phyloP scores from a whole-genome alignment of 2,888 invertebrate species.

The Eurytoma adleriae region DNA sequence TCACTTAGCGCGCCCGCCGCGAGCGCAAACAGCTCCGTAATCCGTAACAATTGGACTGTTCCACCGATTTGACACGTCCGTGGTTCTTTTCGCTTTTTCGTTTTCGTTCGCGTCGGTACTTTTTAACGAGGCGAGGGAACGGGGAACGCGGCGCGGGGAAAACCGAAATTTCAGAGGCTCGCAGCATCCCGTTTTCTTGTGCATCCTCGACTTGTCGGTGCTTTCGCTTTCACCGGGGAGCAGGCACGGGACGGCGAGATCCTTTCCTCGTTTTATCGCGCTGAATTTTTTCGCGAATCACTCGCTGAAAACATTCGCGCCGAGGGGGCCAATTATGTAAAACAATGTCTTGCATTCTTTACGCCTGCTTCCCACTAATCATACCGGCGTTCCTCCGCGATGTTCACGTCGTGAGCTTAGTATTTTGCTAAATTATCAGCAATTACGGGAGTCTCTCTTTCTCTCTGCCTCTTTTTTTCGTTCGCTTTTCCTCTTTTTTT shows the following conservation, averaged over 20 bases:
- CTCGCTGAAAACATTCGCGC: conserved; percentile 8
- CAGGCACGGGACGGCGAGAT: conserved; percentile 16
- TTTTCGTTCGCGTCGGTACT: too few species aligned
- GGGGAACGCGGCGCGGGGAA: too few species aligned
- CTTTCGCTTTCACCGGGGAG: conserved; percentile 41
- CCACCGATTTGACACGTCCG: too few species aligned
- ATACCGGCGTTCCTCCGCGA: not conserved
- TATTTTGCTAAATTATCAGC: not conserved
- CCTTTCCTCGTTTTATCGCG: not conserved
- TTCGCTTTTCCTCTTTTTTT: too few species aligned
- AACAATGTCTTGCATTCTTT: conserved; percentile 19
- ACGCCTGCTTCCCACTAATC: too few species aligned
- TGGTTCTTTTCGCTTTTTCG: too few species aligned
- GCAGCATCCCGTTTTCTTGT: not conserved
- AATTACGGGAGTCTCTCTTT: not conserved
- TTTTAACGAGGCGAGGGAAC: too few species aligned
- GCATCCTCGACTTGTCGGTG: not conserved
- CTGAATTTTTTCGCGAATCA: conserved; percentile 4
- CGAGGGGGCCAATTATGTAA: conserved; percentile 25
- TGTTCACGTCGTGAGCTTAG: not conserved
- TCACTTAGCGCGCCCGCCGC: too few species aligned
- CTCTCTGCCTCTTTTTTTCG: not conserved
- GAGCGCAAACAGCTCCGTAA: too few species aligned
- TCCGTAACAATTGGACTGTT: too few species aligned
- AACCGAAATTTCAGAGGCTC: not conserved